Conservation (phyloP, 1,140 invertebrate species). For the Leptopilina clavipes region DNA sequence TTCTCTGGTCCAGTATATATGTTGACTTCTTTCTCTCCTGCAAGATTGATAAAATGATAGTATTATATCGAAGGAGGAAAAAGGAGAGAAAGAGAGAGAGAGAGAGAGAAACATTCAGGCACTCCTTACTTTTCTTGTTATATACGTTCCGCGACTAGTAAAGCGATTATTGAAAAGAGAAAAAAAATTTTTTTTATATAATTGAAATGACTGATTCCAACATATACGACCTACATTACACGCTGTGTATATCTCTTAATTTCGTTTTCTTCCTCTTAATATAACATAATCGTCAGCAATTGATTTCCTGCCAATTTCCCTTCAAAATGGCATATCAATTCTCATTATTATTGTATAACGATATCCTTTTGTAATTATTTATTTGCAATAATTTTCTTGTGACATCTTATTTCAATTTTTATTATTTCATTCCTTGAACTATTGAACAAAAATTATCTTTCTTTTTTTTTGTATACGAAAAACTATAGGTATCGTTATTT, state of each 20-base stretch:
- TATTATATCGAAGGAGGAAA: not conserved
- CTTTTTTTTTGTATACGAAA: no score
- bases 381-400: no score
- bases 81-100: no score
- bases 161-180: not conserved
- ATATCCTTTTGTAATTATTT: no score
- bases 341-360: no score
- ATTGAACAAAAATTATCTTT: no score
- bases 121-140: slow-evolving; percentile 23
- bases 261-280: slow-evolving; percentile 2
- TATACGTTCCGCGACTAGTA: slow-evolving; percentile 12
- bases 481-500: no score
- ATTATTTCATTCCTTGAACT: no score
- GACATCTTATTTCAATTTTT: no score
- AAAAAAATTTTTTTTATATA: slow-evolving; percentile 27
- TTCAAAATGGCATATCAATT: not conserved
- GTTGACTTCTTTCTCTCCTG: slow-evolving; percentile 41
- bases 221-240: slow-evolving; percentile 20
- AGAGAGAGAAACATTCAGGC: slow-evolving; percentile 5
- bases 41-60: slow-evolving; percentile 57
- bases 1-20: slow-evolving; percentile 4
- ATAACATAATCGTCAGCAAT: not conserved
- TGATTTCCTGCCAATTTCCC: slow-evolving; percentile 2
- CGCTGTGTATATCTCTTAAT: not conserved
- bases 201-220: slow-evolving; percentile 32